These are phyloP conservation scores for Turritopsis rubra DNA, from an alignment of 30 jellyfish, hydroid and myxozoan genomes.

Conservation along the genomic window DNA sequence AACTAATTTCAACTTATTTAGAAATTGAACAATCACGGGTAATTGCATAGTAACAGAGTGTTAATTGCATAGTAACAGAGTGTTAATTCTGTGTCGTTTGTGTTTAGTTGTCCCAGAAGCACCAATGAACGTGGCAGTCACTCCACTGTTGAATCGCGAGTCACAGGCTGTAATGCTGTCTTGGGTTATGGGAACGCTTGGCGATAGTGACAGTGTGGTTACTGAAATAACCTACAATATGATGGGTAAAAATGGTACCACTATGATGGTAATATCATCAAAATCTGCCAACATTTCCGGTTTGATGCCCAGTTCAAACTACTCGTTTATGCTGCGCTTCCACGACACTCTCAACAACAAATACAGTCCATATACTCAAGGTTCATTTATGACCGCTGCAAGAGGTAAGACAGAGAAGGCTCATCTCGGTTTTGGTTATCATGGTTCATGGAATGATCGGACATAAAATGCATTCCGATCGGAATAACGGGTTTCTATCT, in stretches of 20 bases:
- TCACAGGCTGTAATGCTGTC: neutral
- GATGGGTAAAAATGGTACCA: neutral
- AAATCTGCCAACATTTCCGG: neutral
- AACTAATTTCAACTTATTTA: no score
- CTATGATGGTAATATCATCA: neutral
- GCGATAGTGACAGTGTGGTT: neutral
- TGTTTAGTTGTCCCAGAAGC: neutral
- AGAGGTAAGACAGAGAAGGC: neutral
- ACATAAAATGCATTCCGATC: neutral
- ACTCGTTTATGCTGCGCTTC: neutral
- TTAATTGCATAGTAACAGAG: no score
- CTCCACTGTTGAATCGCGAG: neutral
- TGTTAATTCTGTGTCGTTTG: neutral
- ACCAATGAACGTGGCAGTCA: neutral
- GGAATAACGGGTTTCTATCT: neutral
- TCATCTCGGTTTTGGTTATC: no score
- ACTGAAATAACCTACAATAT: neutral
- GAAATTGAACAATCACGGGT: no score
- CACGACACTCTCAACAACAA: neutral
- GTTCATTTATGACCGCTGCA: neutral
- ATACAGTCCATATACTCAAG: neutral
- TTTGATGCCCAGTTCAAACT: neutral
- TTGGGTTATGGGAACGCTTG: constrained; percentile 5
- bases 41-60: no score
- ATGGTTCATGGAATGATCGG: neutral